Evolutionary conservation across 2,888 invertebrate species (phyloP), one percentile per base, ranked within the genome.

Genomic region (Zygogramma bicolorata): DNA sequence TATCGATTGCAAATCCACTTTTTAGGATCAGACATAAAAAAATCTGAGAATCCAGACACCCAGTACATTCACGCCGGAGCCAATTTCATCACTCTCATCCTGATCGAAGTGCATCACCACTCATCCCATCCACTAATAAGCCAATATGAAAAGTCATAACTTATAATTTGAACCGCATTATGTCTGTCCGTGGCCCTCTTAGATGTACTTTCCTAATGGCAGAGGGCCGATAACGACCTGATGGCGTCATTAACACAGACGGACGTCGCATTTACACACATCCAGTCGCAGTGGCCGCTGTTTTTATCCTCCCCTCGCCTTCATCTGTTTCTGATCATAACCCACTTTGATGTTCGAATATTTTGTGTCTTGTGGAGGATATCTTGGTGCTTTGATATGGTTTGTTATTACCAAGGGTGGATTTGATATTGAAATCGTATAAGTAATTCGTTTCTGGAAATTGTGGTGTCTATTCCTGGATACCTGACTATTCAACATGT

Each of bases 131-230:
- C 61, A 61, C 68, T 81, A 81, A 84, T 84, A 82, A 84, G 82
- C 83, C 83, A 81, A 83, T 84, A 84, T 84, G 81, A 81, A 81
- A 82, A 81, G 81, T 80, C 81, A 83, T 85, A 85, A 85, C 81
- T 85, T 85, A 85, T 85, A 84, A 85, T 85, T 85, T 85, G 82
- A 81, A 73, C 79, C 81, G 76, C 81, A 81, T 83, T 84, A 83
- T 79, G 81, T 81, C 79, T 77, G 72, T 77, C 80, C 76, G 57
- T 65, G 69, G 73, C 77, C 80, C 79, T 82, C 82, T 81, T 81
- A 82, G 83, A 82, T 82, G 80, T 76, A 78, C 81, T 80, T 69
- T 68, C 73, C 79, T 84, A 84, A 84, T 84, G 84, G 83, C 80
- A 73, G 76, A 58, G 74, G 73, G 65, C 73, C 68, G 76, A 77